Base-by-base conservation (phyloP, 2,888 invertebrate genomes). In the Caenorhabditis afra region DNA sequence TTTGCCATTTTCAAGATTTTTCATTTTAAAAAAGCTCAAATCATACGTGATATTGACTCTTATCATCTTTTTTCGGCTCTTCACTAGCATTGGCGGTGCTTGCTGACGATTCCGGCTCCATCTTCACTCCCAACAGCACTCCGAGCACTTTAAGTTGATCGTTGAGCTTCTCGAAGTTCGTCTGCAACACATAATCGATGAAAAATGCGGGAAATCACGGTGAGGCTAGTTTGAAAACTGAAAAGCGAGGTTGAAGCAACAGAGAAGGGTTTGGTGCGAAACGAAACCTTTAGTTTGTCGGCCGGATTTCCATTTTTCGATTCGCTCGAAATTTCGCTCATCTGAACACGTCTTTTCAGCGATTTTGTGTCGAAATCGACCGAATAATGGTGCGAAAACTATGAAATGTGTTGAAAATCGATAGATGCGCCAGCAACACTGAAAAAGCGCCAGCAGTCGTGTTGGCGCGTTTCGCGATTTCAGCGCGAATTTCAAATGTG, bases 121-220 rank as follows among this genome's bases (percentile, higher is more conserved):
- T 58, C 14, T 58, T 49, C 3, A 75, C 75, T 53, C 80, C 80
- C 10, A 83, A 52, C 23, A 74, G 58, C 59, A 65, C 44, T 52
- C 81, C 81, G 16, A 83, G 68, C 3, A 62, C 62, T n/a, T 67
- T 70, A 2, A 83, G 70, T 52, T 79, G 77, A 18, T 71, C 53
- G 16, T 76, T 62, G 37, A 83, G 45, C 39, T 73, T 74, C 37
- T 80, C 80, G 37, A 83, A 71, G 18, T 78, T 74, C 20, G 59
- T 23, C 83, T 83, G 77, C 11, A 78, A 35, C 44, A 12, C 35
- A 50, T 29, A 35, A 22, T 10, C 4, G 7, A n/a, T 29, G 7
- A 7, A n/a, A 37, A 44, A 16, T 37, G 44, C 14, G 10, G 20
- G n/a, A 45, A 37, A 12, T 16, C 11, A 49, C 10, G 23, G 47